phyloP scores from a whole-genome alignment of 2,888 invertebrate genomes.

The Trachelus stipa region DNA sequence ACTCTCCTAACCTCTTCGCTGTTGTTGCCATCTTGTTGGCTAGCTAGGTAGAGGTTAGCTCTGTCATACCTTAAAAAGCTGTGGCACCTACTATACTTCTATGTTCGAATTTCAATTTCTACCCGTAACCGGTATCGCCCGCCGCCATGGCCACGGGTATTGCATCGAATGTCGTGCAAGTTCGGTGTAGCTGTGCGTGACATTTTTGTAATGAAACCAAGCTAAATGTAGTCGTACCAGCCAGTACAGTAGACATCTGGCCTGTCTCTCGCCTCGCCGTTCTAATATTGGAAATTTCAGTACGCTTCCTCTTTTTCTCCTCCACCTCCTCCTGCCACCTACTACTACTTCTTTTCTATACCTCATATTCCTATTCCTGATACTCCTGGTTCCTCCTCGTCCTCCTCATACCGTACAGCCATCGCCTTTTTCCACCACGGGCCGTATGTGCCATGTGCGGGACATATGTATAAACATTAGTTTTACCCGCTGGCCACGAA shows the following conservation, averaged over 20 bases:
- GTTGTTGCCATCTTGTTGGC: background rate
- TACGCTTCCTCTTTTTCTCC: slow-evolving; percentile 39
- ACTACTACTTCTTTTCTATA: background rate
- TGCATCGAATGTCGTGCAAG: background rate
- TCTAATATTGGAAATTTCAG: slow-evolving; percentile 66
- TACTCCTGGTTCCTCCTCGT: slow-evolving; percentile 30
- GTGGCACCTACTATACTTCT: background rate
- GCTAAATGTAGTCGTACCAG: slow-evolving; percentile 49
- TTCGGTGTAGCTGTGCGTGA: slow-evolving; percentile 55
- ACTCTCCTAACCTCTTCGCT: background rate
- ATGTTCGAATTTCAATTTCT: background rate
- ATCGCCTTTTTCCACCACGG: slow-evolving; percentile 28
- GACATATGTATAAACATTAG: slow-evolving; percentile 65
- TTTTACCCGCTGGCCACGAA: slow-evolving; percentile 20
- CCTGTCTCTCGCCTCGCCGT: slow-evolving; percentile 59
- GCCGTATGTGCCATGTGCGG: slow-evolving; percentile 57
- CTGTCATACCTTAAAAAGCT: background rate
- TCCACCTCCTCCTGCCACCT: background rate
- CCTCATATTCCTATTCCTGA: background rate
- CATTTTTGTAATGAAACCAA: slow-evolving; percentile 66
- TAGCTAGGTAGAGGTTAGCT: background rate
- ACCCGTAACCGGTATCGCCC: slow-evolving; percentile 22
- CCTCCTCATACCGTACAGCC: slow-evolving; percentile 1
- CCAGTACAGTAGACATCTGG: slow-evolving; percentile 59
- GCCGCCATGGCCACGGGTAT: slow-evolving; percentile 24